A percentile compares a stretch with the other conserved stretches of the same genome.
Evolutionary conservation across 2,797 vertebrate genomes (phyloP).

Genomic region (Buphagus erythrorhynchus): DNA sequence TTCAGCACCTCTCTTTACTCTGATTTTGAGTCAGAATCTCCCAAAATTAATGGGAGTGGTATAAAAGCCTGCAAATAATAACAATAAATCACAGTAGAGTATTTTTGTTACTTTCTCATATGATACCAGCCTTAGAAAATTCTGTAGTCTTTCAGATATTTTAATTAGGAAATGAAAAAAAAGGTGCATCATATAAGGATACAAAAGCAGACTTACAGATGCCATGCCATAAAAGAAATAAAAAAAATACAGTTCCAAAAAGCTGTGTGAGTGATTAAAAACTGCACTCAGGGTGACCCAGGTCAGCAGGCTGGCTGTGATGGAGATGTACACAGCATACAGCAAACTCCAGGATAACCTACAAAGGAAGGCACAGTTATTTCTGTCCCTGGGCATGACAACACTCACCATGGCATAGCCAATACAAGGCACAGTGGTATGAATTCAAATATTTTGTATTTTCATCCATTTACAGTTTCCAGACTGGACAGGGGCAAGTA

Average conservation of each 20-base stretch:
- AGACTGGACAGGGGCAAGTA: neutral
- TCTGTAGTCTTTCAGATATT: neutral
- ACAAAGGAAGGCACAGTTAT: neutral
- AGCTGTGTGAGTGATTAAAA: conserved; percentile 66
- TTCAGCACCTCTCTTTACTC: neutral
- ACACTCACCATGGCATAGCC: accelerated
- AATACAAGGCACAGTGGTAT: accelerated
- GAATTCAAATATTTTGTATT: accelerated
- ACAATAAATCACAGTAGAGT: neutral
- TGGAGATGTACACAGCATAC: neutral
- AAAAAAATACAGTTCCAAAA: conserved; percentile 79
- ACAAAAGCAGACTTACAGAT: conserved; percentile 79
- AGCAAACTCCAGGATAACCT: conserved; percentile 73
- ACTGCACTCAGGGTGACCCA: conserved; percentile 67
- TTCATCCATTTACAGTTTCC: neutral
- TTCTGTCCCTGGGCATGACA: neutral
- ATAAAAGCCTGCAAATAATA: neutral
- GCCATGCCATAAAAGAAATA: conserved; percentile 89
- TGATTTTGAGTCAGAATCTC: neutral
- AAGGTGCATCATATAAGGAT: accelerated
- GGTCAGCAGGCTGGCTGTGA: conserved; percentile 22
- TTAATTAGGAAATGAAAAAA: neutral
- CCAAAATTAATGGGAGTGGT: neutral
- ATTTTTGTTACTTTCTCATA: neutral
- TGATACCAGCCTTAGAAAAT: neutral